A percentile compares a stretch with the other conserved stretches of the same genome.
Evolutionary conservation across 1,140 invertebrate genomes (phyloP).

Genomic region (Ruditapes philippinarum): DNA sequence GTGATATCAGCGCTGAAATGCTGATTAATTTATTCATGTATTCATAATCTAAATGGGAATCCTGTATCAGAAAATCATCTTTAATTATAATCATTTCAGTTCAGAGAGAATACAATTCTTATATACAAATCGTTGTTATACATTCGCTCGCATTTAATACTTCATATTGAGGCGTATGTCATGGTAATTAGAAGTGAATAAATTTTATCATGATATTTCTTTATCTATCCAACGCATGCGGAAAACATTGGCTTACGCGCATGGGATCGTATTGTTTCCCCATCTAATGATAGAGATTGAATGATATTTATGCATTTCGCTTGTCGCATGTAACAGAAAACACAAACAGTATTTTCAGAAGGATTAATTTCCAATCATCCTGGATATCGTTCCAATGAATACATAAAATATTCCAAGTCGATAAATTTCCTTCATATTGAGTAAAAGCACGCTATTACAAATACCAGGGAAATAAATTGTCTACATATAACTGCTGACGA

Average conservation of each 20-base stretch:
- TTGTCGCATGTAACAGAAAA: neutral
- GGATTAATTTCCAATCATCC: slow-evolving; percentile 46
- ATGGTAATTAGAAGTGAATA: too few species aligned
- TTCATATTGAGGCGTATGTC: neutral
- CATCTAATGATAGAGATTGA: neutral
- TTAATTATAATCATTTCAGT: too few species aligned
- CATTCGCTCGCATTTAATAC: neutral
- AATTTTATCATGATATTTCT: too few species aligned
- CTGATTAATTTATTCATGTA: too few species aligned
- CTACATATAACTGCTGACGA: neutral
- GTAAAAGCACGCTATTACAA: neutral
- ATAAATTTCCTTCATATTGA: slow-evolving; percentile 62
- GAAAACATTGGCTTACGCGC: neutral
- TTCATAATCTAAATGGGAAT: too few species aligned
- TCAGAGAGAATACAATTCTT: too few species aligned
- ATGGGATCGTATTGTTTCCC: neutral
- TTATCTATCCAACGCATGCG: too few species aligned
- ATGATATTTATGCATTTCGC: neutral
- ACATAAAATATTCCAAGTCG: slow-evolving; percentile 51
- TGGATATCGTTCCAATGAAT: slow-evolving; percentile 50
- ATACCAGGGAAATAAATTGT: slow-evolving; percentile 25
- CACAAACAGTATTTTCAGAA: slow-evolving; percentile 27
- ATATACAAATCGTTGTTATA: too few species aligned
- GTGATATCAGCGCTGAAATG: too few species aligned
- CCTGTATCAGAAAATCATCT: too few species aligned